Conservation (phyloP, 2,888 invertebrate species). For the Hirudinaria manillensis region DNA sequence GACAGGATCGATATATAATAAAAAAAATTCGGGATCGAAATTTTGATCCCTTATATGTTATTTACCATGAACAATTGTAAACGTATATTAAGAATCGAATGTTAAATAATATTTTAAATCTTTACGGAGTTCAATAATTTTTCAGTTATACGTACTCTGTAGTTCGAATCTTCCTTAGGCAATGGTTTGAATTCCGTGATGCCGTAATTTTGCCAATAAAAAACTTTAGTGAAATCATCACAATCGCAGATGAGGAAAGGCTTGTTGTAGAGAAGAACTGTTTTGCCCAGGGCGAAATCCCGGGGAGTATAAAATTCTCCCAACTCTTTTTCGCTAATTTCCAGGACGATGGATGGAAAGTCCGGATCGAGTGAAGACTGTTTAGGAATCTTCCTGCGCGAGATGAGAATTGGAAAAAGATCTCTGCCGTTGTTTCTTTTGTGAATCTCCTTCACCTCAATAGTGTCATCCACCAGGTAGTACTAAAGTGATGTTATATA, state of each 20-base stretch:
- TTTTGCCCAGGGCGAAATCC: conserved; percentile 65
- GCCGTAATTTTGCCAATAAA: conserved; percentile 60
- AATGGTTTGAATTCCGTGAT: conserved; percentile 54
- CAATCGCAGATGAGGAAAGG: conserved; percentile 71
- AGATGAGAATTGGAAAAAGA: conserved; percentile 69
- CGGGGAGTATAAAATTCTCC: conserved; percentile 71
- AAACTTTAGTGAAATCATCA: conserved; percentile 72
- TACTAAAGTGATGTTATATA: conserved; percentile 55
- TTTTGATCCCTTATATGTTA: no score
- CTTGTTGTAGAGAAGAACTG: conserved; percentile 53
- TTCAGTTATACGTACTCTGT: neutral
- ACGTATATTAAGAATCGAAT: neutral
- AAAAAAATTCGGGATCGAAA: no score
- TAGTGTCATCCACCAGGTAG: conserved; percentile 74
- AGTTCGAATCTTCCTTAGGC: neutral
- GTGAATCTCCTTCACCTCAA: conserved; percentile 70
- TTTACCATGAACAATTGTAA: no score
- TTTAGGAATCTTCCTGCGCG: conserved; percentile 65
- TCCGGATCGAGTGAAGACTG: conserved; percentile 51
- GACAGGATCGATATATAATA: no score
- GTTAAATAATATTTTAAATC: neutral
- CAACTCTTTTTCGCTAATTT: conserved; percentile 66
- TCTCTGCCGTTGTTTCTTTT: conserved; percentile 70
- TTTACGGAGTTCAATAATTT: neutral
- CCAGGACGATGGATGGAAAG: conserved; percentile 62